Evolutionary conservation across 2,113 vertebrate genomes (phyloP).

Genomic region (Eulacestoma nigropectus): DNA sequence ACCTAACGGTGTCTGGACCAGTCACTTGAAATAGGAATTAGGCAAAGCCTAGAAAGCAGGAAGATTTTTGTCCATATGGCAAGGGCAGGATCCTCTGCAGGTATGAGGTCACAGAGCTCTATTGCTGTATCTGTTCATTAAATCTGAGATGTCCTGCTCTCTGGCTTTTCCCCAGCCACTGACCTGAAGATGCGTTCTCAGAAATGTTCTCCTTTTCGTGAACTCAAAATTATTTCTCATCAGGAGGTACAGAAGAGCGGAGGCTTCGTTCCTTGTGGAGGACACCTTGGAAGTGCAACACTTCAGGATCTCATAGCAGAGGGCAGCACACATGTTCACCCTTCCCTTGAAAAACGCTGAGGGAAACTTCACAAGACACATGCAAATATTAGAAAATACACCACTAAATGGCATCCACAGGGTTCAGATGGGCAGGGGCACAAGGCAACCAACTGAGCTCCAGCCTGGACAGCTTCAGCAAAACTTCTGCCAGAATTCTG

Average conservation of each 20-base stretch:
- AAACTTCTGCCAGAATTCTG: neutral
- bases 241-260: constrained; percentile 91
- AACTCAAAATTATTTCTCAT: constrained; percentile 98
- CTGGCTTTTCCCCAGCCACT: constrained; percentile 20
- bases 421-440: neutral
- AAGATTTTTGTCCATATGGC: neutral
- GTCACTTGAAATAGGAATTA: neutral
- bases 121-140: neutral
- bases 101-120: neutral
- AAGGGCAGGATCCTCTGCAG: neutral
- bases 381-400: neutral
- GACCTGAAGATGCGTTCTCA: constrained; percentile 95
- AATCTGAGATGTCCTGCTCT: neutral
- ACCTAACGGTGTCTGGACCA: neutral
- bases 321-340: constrained; percentile 88
- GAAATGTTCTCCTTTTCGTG: constrained; percentile 91
- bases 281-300: constrained; percentile 92
- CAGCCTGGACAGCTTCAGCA: neutral
- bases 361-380: constrained; percentile 80
- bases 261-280: constrained; percentile 86
- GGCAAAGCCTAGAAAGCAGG: neutral
- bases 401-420: neutral
- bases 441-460: neutral
- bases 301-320: constrained; percentile 95
- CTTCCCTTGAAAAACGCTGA: constrained; percentile 91